Evolutionary conservation across 1,140 invertebrate genomes (phyloP).

Genomic region (Pomacea maculata): DNA sequence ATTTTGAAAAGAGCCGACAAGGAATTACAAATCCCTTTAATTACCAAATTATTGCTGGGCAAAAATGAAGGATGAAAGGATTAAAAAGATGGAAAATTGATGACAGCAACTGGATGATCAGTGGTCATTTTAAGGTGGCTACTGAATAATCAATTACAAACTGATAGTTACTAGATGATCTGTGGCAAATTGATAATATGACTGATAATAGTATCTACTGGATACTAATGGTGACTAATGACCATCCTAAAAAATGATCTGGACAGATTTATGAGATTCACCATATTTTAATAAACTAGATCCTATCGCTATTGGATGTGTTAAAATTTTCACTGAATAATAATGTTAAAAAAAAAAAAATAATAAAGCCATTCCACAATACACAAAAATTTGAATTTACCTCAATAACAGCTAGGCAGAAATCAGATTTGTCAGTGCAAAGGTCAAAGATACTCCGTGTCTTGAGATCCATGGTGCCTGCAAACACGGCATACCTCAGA

Average conservation of each 20-base stretch:
- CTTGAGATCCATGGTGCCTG: slow-evolving; percentile 89
- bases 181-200: too few relatives aligned
- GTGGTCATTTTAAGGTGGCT: background rate
- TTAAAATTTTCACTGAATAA: too few relatives aligned
- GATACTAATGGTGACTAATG: too few relatives aligned
- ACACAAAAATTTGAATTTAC: slow-evolving; percentile 36
- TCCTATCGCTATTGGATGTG: too few relatives aligned
- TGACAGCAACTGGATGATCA: background rate
- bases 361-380: slow-evolving; percentile 69
- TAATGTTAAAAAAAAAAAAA: too few relatives aligned
- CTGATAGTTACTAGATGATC: too few relatives aligned
- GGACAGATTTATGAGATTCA: too few relatives aligned
- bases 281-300: too few relatives aligned
- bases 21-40: background rate
- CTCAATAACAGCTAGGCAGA: slow-evolving; percentile 74
- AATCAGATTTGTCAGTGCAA: slow-evolving; percentile 68
- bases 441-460: slow-evolving; percentile 68
- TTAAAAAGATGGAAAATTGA: too few relatives aligned
- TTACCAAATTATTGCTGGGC: background rate
- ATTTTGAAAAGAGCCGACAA: background rate
- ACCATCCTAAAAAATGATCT: too few relatives aligned
- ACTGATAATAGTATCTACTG: too few relatives aligned
- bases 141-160: background rate
- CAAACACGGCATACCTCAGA: slow-evolving; percentile 37
- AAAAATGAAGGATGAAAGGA: background rate